phyloP scores from a whole-genome alignment of 2,113 vertebrate genomes.

The Tetraodon nigroviridis region DNA sequence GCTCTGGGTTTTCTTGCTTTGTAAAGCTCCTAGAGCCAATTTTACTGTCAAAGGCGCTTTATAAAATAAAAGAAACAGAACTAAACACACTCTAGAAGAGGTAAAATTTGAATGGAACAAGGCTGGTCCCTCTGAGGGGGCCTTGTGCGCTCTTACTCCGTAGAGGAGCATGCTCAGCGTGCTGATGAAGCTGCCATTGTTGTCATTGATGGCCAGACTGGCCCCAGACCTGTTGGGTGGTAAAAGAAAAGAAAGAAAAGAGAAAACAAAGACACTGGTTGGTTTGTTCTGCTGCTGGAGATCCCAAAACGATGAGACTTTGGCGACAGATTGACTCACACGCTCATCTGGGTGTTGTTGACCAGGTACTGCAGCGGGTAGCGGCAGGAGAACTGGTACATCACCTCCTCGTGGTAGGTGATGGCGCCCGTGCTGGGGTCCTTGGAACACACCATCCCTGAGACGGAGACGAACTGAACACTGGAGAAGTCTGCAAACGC shows the following conservation, averaged over 20 bases:
- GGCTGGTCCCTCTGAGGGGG: no score
- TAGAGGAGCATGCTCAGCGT: slow-evolving; percentile 66
- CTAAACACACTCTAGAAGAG: no score
- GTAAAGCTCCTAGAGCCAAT: no score
- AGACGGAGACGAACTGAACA: slow-evolving; percentile 64
- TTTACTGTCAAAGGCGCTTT: no score
- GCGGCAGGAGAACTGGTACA: slow-evolving; percentile 69
- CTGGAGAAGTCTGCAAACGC: slow-evolving; percentile 63
- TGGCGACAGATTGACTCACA: slow-evolving; percentile 50
- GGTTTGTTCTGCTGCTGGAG: neutral
- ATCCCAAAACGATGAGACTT: no score
- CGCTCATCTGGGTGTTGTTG: slow-evolving; percentile 67
- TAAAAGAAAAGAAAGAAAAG: neutral
- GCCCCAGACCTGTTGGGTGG: slow-evolving; percentile 58
- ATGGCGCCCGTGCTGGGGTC: slow-evolving; percentile 48
- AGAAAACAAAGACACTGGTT: neutral
- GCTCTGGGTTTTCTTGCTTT: no score
- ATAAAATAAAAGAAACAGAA: no score
- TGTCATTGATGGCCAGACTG: slow-evolving; percentile 62
- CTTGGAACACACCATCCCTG: slow-evolving; percentile 54
- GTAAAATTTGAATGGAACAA: no score
- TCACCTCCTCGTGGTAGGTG: slow-evolving; percentile 63
- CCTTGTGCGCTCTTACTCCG: slow-evolving; percentile 35
- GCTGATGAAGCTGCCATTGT: slow-evolving; percentile 70
- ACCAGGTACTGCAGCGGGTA: slow-evolving; percentile 73